A percentile compares a stretch with the other conserved stretches of the same genome.
Conservation (phyloP, 2,113 vertebrate species). For the Osmerus mordax region DNA sequence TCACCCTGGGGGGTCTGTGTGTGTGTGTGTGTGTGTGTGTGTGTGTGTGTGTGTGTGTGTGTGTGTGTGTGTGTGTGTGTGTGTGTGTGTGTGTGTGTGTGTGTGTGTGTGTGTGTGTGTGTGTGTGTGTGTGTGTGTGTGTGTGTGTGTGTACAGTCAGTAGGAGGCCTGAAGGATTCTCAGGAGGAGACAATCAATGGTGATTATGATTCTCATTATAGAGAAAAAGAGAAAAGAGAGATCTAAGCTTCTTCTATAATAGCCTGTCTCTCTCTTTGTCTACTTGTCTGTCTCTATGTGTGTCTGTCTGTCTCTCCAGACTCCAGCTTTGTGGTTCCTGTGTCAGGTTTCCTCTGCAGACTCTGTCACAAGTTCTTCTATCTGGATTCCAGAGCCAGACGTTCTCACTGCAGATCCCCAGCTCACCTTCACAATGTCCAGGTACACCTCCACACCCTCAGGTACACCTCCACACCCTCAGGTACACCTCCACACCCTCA, state of each 20-base stretch:
- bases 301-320: slow-evolving; percentile 64
- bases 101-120: too few relatives aligned
- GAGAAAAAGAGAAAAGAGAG: too few relatives aligned
- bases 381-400: slow-evolving; percentile 76
- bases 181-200: background rate
- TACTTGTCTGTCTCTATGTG: background rate
- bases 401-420: slow-evolving; percentile 87
- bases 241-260: too few relatives aligned
- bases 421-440: slow-evolving; percentile 86
- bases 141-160: background rate
- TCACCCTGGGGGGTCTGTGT: too few relatives aligned
- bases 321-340: slow-evolving; percentile 85
- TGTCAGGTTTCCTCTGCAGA: slow-evolving; percentile 86
- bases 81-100: too few relatives aligned
- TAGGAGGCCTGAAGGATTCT: background rate
- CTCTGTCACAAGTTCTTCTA: slow-evolving; percentile 92
- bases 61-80: too few relatives aligned
- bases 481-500: slow-evolving; percentile 21
- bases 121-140: too few relatives aligned
- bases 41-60: too few relatives aligned
- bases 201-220: background rate
- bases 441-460: slow-evolving; percentile 60
- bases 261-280: background rate
- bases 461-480: slow-evolving; percentile 12
- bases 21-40: too few relatives aligned